A percentile compares a stretch with the other conserved stretches of the same genome.
Conservation (phyloP, 2,888 invertebrate species). For the Callosobruchus maculatus region DNA sequence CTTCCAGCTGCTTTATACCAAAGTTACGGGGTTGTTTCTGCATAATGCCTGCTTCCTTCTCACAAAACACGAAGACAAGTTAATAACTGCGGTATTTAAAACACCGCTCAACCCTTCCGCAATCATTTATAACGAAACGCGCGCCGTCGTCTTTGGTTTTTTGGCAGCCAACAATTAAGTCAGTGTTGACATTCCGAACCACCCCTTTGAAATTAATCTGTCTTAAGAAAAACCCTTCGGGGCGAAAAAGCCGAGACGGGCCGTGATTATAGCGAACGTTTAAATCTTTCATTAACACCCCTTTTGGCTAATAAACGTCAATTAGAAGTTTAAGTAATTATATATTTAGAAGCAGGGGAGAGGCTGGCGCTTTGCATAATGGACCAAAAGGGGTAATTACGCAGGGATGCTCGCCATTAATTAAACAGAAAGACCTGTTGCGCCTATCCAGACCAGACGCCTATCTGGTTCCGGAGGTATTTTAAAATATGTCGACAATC, state of each 20-base stretch:
- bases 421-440: constrained; percentile 47
- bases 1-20: too few relatives aligned
- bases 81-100: not conserved
- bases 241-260: constrained; percentile 34
- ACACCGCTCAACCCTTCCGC: constrained; percentile 12
- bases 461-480: constrained; percentile 15
- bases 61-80: not conserved
- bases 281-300: constrained; percentile 48
- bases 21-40: too few relatives aligned
- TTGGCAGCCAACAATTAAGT: constrained; percentile 33
- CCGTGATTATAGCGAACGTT: constrained; percentile 41
- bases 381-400: constrained; percentile 52
- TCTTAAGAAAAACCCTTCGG: constrained; percentile 42
- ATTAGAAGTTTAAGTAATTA: constrained; percentile 47
- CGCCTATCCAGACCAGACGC: constrained; percentile 34
- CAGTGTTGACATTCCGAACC: constrained; percentile 36
- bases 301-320: constrained; percentile 49
- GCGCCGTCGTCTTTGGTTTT: not conserved
- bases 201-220: constrained; percentile 46
- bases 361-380: constrained; percentile 44
- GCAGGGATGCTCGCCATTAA: constrained; percentile 50
- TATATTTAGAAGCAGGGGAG: constrained; percentile 40
- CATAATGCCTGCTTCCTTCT: not conserved
- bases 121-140: not conserved
- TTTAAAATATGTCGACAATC: constrained; percentile 22